Conservation (phyloP, 2,113 vertebrate genomes). For the Actenoides lindsayi region DNA sequence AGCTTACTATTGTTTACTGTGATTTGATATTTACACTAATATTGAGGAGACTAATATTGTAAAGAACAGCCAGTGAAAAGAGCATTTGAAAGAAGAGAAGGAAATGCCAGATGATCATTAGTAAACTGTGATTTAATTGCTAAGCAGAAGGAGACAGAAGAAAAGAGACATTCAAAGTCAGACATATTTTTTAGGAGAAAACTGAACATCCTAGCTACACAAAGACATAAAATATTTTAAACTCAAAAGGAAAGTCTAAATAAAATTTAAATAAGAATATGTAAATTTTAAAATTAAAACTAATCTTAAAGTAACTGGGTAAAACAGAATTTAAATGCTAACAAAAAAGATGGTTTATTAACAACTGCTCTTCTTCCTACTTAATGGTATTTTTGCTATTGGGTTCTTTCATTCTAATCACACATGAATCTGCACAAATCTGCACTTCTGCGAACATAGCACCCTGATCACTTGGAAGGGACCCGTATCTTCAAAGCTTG, state of each 20-base stretch:
- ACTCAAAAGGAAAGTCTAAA: background rate
- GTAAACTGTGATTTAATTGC: background rate
- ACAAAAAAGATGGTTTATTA: background rate
- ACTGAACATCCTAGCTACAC: background rate
- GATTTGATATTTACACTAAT: background rate
- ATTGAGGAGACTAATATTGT: background rate
- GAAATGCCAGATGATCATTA: background rate
- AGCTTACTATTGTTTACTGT: background rate
- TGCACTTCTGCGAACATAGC: background rate
- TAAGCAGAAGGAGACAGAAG: background rate
- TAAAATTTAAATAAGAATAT: background rate
- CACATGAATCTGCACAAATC: accelerated
- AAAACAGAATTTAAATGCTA: background rate
- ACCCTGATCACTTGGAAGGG: too few relatives aligned
- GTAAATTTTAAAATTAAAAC: background rate
- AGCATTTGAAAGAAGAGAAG: background rate
- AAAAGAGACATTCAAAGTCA: background rate
- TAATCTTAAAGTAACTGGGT: background rate
- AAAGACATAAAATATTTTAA: background rate
- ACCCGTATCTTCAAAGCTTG: background rate
- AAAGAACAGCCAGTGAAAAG: background rate
- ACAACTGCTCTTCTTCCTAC: background rate
- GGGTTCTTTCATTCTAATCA: background rate
- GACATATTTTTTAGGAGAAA: background rate
- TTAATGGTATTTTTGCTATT: background rate